Base-by-base conservation (phyloP, 1,140 invertebrate species). In the Lordiphosa clarofinis region DNA sequence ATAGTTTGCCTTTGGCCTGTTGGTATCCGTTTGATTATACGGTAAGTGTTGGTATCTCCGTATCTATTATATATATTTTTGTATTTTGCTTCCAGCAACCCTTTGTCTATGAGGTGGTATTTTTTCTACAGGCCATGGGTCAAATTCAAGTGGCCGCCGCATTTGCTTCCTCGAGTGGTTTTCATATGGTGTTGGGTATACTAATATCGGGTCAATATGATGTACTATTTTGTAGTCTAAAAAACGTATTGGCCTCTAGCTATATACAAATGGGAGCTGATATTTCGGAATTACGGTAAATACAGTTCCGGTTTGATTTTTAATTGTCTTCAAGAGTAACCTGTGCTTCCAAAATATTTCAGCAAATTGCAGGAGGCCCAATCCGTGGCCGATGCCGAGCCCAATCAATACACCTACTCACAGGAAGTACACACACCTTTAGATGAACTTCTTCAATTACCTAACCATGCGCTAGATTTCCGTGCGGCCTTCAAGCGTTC, bases 1-100 rank as follows among this genome's bases (percentile, higher is more conserved):
- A 60, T 10, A 87, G 68, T 37, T 53, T 88, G 7, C 87, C 87
- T 0, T 56, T 88, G n/a, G 66, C 68, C 49, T 88, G 87, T 47
- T 88, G 86, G 87, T 88, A 88, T 78, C 87, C 87, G 13, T 78
- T 88, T 19, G 82, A 88, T 55, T 86, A 73, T 56, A 86, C 65
- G 7, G 87, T 87, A 40, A 39, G 48, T 54, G 4, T 7, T 28
- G 6, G 7, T 15, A 13, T 15, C n/a, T 0, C 4, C 47, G 0
- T 4, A 12, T 4, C 4, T 7, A 33, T 1, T 28, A 13, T 24
- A n/a, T n/a, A 19, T 4, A 4, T 10, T 13, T 1, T 10, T 13
- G 13, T 6, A 10, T 49, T 49, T 10, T 35, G 5, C 1, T 54
- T 49, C 2, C 12, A 88, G 86, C 65, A 88, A 72, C 86, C 86